These are phyloP conservation scores for Cyanoramphus novaezelandiae DNA, from an alignment of 2,113 vertebrate genomes.

Conservation along the genomic window DNA sequence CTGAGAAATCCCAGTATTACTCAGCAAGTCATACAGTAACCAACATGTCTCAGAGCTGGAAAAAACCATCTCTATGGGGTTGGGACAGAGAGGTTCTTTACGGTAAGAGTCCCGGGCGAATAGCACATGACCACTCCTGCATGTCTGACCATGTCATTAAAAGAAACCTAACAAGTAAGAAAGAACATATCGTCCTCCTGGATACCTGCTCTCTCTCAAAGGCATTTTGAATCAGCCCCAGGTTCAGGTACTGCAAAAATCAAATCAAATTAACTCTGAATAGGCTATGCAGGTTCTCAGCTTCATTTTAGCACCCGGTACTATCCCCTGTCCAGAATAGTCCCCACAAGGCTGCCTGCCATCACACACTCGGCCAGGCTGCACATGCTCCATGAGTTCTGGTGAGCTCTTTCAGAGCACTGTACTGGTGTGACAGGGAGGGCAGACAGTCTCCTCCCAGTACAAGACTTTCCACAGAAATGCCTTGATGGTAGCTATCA, in stretches of 20 bases:
- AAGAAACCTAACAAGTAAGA: not conserved
- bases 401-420: not conserved
- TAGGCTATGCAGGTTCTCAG: not conserved
- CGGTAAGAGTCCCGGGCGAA: not conserved
- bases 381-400: not conserved
- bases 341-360: not conserved
- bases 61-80: not conserved
- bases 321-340: not conserved
- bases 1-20: conserved; percentile 13
- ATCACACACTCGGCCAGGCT: not conserved
- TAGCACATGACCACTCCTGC: not conserved
- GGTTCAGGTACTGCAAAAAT: not conserved
- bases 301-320: not conserved
- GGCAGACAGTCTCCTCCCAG: not conserved
- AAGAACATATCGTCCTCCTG: not conserved
- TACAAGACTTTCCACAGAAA: not conserved
- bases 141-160: not conserved
- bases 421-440: not conserved
- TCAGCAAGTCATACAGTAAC: conserved; percentile 2
- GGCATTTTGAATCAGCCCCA: not conserved
- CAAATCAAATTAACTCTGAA: not conserved
- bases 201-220: not conserved
- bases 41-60: not conserved
- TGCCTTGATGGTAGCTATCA: not conserved
- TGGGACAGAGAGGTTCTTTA: not conserved